Base-by-base conservation (phyloP, 2,113 vertebrate species). In the Pseudopodoces humilis region DNA sequence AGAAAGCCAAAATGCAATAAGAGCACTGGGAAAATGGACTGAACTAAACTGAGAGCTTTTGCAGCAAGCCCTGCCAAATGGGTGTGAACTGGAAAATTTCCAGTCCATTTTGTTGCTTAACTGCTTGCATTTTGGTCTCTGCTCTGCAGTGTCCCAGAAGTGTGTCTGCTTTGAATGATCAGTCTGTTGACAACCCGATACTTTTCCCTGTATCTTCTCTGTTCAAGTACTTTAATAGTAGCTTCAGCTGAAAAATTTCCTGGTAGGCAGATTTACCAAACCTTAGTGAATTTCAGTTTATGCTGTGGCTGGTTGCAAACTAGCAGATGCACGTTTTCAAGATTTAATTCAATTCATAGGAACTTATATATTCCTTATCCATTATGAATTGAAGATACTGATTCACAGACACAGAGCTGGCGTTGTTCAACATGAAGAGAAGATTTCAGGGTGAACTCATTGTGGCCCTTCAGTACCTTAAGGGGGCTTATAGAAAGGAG, bases 81-180 rank as follows among this genome's bases (percentile, higher is more conserved):
- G 92, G 83, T 86, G 90, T 88, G 69, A 88, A 78, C 44, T 90
- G 86, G 92, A 94, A 86, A 68, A 72, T 37, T 68, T 96, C 85
- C 93, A 90, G 56, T 90, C 52, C 11, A 4, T 92, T 92, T 94
- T 82, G 76, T 88, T 86, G 60, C n/a, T 91, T 95, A 79, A 76
- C 44, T 84, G 53, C 65, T 86, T 52, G 50, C 22, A 12, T 95
- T 94, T 95, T 91, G 75, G 35, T 55, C 25, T 72, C 49, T 84
- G 60, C 65, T 80, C 68, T 88, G 35, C 35, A 28, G 82, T 1
- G 2, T 93, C 83, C 60, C 72, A 84, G 41, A 84, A 91, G 64
- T 37, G 68, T 74, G 30, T 89, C 56, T 88, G 59, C 22, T 71
- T 74, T 78, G 76, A 86, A 74, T 53, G 56, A 84, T 71, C 64